Evolutionary conservation across 2,888 invertebrate genomes (phyloP).

Genomic region (Eupithecia dodoneata): DNA sequence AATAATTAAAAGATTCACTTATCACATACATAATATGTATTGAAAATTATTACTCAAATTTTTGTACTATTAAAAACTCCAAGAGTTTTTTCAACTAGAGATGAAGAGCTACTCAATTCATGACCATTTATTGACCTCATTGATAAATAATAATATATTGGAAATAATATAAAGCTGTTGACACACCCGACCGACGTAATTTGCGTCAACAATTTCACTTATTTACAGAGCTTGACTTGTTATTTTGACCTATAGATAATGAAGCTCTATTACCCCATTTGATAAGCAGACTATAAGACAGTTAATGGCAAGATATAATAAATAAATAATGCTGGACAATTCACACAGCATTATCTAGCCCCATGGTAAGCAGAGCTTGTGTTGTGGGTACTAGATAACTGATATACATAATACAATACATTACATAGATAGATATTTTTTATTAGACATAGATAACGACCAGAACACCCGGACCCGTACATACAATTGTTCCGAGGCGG

Average conservation of each 20-base stretch:
- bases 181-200: conserved; percentile 50
- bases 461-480: too few species aligned
- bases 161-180: conserved; percentile 22
- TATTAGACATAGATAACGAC: too few species aligned
- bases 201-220: conserved; percentile 46
- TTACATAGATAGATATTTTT: too few species aligned
- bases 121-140: conserved; percentile 10
- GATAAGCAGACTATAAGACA: background rate
- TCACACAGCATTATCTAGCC: too few species aligned
- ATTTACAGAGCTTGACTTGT: conserved; percentile 41
- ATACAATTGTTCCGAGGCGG: too few species aligned
- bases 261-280: conserved; percentile 6
- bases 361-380: too few species aligned
- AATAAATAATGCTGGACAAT: too few species aligned
- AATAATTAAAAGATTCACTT: too few species aligned
- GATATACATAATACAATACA: too few species aligned
- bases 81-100: background rate
- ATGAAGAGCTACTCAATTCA: background rate
- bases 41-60: too few species aligned
- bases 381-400: too few species aligned
- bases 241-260: conserved; percentile 26
- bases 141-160: conserved; percentile 31
- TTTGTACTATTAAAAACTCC: background rate
- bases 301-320: background rate
- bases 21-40: too few species aligned